Evolutionary conservation across 2,888 invertebrate genomes (phyloP), one percentile per base, ranked within the genome.

Genomic region (Himalopsyche japonica): DNA sequence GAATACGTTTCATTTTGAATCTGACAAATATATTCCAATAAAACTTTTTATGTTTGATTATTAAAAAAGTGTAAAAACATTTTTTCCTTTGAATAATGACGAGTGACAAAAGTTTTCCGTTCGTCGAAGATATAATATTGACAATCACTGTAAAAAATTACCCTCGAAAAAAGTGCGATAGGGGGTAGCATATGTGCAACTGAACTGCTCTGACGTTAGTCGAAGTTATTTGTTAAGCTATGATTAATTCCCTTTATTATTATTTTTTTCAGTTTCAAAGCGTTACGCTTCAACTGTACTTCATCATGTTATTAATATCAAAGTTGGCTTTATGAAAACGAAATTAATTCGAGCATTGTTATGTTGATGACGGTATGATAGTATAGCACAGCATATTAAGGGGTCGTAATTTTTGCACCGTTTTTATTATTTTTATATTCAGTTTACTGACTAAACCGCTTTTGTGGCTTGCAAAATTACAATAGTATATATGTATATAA

Each of bases 141-240:
- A 80, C 57, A 57, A 83, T 27, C 80, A 80, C 80, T 57, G 57
- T 57, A 20, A 57, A 57, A 57, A 57, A 57, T 57, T 57, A 57
- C 82, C 84, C 84, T 20, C 70, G 20, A 76, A 81, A 78, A 80
- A 79, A 82, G 80, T 78, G 76, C 34, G 76, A 30, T 48, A 34
- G 76, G 82, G 83, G 81, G 82, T 48, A 85, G 64, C 85, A 84
- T 82, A 84, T 84, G 85, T 79, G 85, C 47, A 64, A 47, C 83
- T 77, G 76, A 84, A 84, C 79, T 79, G 81, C 79, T 76, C 24
- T 80, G 80, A 80, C 83, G 80, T 80, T 47, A 32, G 70, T 57
- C 80, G 12, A 64, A 48, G 82, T 80, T 82, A 82, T 85, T 85
- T 80, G 85, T 82, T 85, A 76, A 84, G 70, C 49, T 27, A 78